These are phyloP conservation scores for Lasioglossum marginatum DNA, from an alignment of 2,888 invertebrate genomes.

Conservation along the genomic window DNA sequence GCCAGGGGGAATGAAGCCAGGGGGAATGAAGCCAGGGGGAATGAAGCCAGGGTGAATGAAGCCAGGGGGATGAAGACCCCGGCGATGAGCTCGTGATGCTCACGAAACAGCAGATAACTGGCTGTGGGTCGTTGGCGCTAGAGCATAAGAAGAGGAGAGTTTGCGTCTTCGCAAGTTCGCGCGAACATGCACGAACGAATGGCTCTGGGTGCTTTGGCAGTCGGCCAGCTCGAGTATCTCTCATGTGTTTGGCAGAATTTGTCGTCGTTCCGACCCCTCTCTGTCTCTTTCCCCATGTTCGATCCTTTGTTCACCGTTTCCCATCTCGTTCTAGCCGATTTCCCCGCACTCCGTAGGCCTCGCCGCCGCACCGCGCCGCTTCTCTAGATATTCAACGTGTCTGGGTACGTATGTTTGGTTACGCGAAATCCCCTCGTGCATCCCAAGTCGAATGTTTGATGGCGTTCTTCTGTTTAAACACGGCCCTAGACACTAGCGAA, in stretches of 20 bases:
- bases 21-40: not conserved
- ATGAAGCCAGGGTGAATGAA: not conserved
- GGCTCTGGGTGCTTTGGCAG: constrained; percentile 75
- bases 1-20: not conserved
- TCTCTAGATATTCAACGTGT: constrained; percentile 58
- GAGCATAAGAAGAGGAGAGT: constrained; percentile 57
- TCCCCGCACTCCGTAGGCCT: constrained; percentile 12
- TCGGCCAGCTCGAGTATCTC: constrained; percentile 76
- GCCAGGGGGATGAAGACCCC: not conserved
- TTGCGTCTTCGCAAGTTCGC: constrained; percentile 55
- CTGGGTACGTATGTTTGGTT: constrained; percentile 75
- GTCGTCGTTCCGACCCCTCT: constrained; percentile 60
- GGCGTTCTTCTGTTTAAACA: constrained; percentile 73
- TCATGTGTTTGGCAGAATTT: constrained; percentile 79
- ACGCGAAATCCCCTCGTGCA: constrained; percentile 72
- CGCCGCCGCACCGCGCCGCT: constrained; percentile 4
- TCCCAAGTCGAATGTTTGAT: constrained; percentile 76
- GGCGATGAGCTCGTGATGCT: constrained; percentile 23
- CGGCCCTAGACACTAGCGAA: constrained; percentile 57
- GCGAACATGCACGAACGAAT: constrained; percentile 70
- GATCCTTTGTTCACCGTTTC: constrained; percentile 9
- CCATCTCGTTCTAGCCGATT: constrained; percentile 14
- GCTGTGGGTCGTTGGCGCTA: constrained; percentile 52
- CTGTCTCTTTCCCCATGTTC: not conserved
- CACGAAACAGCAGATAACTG: constrained; percentile 49